These are phyloP conservation scores for Oryzias celebensis DNA, from an alignment of 2,113 vertebrate species.

Conservation along the genomic window DNA sequence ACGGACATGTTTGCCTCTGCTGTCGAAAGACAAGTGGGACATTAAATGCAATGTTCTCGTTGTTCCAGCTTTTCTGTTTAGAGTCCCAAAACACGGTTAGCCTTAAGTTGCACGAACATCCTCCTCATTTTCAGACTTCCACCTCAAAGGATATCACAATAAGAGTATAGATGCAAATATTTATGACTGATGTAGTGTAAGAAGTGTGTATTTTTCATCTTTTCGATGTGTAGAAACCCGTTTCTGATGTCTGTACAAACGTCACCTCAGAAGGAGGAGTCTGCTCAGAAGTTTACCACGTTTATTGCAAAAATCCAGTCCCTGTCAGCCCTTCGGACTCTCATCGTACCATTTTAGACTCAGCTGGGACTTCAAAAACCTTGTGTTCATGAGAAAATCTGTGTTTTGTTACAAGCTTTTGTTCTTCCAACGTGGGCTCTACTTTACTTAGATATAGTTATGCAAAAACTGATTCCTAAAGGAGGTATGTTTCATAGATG, in stretches of 20 bases:
- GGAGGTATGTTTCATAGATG: constrained; percentile 63
- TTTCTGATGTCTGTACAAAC: neutral
- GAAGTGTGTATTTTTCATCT: neutral
- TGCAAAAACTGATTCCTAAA: constrained; percentile 72
- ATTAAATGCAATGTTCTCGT: constrained; percentile 25
- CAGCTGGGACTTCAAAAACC: constrained; percentile 34
- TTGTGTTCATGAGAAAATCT: constrained; percentile 18
- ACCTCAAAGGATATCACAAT: too few species aligned
- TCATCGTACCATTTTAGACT: constrained; percentile 25
- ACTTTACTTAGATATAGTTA: constrained; percentile 72
- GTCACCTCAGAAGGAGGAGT: constrained; percentile 20
- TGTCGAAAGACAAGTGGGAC: constrained; percentile 11
- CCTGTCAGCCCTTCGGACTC: constrained; percentile 8
- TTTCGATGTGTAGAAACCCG: constrained; percentile 1
- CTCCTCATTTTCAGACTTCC: neutral
- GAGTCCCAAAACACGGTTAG: constrained; percentile 8
- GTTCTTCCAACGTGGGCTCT: constrained; percentile 56
- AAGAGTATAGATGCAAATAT: too few species aligned
- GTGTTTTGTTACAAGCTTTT: constrained; percentile 37
- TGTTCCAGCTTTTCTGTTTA: constrained; percentile 18
- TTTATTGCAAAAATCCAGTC: constrained; percentile 49
- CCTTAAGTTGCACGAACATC: constrained; percentile 4
- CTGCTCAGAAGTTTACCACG: constrained; percentile 3
- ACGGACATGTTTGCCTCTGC: constrained; percentile 14
- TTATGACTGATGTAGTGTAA: too few species aligned